Conservation (phyloP, 2,888 invertebrate species). For the Halocaridina rubra region DNA sequence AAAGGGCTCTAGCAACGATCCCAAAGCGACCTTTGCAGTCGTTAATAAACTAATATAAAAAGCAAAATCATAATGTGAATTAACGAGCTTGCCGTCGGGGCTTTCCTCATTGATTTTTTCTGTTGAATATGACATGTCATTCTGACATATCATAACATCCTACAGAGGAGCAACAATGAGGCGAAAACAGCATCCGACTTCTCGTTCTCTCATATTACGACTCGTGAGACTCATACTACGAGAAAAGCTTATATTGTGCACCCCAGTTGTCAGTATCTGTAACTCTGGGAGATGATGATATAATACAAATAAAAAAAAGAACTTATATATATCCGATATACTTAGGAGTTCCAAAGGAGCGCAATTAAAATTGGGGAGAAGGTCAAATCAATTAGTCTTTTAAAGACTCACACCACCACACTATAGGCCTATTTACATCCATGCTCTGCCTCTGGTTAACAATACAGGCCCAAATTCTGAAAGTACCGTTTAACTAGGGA, state of each 20-base stretch:
- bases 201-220: not conserved
- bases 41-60: too few species aligned
- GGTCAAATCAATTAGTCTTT: constrained; percentile 35
- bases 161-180: too few species aligned
- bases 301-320: too few species aligned
- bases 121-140: too few species aligned
- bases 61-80: too few species aligned
- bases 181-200: too few species aligned
- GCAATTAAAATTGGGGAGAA: constrained; percentile 36
- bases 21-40: too few species aligned
- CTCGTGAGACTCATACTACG: not conserved
- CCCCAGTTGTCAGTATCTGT: constrained; percentile 16
- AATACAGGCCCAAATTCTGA: constrained; percentile 42
- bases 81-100: too few species aligned
- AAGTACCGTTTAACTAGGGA: not conserved
- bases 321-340: constrained; percentile 23
- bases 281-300: constrained; percentile 5
- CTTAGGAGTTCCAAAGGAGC: constrained; percentile 59
- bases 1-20: too few species aligned
- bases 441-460: constrained; percentile 45
- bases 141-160: too few species aligned
- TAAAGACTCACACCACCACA: constrained; percentile 50
- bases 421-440: constrained; percentile 55
- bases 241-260: constrained; percentile 15
- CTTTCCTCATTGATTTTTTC: too few species aligned